Conservation (phyloP, 2,797 vertebrate species). For the Oreochromis mossambicus region DNA sequence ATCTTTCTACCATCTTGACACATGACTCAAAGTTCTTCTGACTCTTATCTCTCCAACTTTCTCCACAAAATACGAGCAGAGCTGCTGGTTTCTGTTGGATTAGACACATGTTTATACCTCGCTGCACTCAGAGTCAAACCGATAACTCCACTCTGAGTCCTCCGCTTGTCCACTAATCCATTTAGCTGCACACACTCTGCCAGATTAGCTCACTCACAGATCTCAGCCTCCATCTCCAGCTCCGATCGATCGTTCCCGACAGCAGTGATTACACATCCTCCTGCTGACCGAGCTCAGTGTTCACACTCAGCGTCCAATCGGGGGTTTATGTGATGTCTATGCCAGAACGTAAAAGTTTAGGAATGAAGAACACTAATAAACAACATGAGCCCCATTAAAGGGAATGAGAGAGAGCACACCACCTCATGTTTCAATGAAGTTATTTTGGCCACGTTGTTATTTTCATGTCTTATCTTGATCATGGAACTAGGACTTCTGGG, state of each 20-base stretch:
- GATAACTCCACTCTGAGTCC: not conserved
- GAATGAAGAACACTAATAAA: accelerated
- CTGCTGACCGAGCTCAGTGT: not conserved
- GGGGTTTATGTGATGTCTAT: not conserved
- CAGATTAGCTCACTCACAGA: not conserved
- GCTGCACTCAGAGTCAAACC: not conserved
- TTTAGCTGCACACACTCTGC: not conserved
- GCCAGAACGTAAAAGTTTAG: not conserved
- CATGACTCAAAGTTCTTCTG: not conserved
- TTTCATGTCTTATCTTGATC: not conserved
- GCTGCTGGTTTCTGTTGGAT: not conserved
- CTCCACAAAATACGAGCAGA: not conserved
- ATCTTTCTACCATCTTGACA: not conserved
- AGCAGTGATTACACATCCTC: not conserved
- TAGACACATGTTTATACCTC: not conserved
- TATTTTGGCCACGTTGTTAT: not conserved
- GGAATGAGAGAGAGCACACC: not conserved
- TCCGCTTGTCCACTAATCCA: not conserved
- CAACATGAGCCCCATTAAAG: not conserved
- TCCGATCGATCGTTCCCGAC: not conserved
- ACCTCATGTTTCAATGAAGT: not conserved
- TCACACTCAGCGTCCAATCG: not conserved
- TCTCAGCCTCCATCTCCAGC: not conserved
- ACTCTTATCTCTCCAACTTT: not conserved
- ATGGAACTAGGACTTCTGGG: not conserved